Conservation (phyloP, 2,888 invertebrate species). For the Lobophora halterata region DNA sequence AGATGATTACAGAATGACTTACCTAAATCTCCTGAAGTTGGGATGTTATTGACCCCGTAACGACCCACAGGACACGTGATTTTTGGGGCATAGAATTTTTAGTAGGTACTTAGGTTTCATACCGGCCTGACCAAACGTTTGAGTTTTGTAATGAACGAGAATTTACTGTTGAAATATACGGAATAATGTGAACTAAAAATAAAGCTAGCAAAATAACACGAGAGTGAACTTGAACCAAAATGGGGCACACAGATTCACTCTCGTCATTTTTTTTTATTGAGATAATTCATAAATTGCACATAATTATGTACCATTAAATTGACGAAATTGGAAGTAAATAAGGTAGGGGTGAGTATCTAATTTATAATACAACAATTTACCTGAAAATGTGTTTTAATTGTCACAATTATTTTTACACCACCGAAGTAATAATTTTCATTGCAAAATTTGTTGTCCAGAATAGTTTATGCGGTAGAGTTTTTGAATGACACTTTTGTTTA, state of each 20-base stretch:
- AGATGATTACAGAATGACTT: slow-evolving; percentile 5
- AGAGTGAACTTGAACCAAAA: slow-evolving; percentile 66
- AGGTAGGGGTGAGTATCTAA: slow-evolving; percentile 25
- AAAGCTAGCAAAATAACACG: slow-evolving; percentile 52
- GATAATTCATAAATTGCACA: too few species aligned
- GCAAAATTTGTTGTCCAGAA: slow-evolving; percentile 56
- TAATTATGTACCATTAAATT: slow-evolving; percentile 16
- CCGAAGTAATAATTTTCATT: slow-evolving; percentile 76
- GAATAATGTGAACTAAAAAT: slow-evolving; percentile 25
- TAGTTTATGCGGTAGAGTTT: slow-evolving; percentile 36
- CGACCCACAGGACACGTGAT: slow-evolving; percentile 76
- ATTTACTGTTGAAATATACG: slow-evolving; percentile 9
- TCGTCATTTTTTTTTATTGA: slow-evolving; percentile 39
- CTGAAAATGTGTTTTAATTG: slow-evolving; percentile 71
- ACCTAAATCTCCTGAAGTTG: slow-evolving; percentile 16
- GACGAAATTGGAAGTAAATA: slow-evolving; percentile 19
- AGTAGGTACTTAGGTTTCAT: not conserved
- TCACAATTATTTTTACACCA: slow-evolving; percentile 81
- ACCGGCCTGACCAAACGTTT: too few species aligned
- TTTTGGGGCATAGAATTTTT: slow-evolving; percentile 28
- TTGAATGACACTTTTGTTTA: slow-evolving; percentile 39
- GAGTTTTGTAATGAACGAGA: slow-evolving; percentile 24
- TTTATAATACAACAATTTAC: slow-evolving; percentile 61
- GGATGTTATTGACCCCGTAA: slow-evolving; percentile 75
- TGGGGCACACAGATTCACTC: slow-evolving; percentile 53